A percentile compares a stretch with the other conserved stretches of the same genome.
Conservation (phyloP, 2,113 vertebrate genomes). For the Poeciliopsis turrubarensis region DNA sequence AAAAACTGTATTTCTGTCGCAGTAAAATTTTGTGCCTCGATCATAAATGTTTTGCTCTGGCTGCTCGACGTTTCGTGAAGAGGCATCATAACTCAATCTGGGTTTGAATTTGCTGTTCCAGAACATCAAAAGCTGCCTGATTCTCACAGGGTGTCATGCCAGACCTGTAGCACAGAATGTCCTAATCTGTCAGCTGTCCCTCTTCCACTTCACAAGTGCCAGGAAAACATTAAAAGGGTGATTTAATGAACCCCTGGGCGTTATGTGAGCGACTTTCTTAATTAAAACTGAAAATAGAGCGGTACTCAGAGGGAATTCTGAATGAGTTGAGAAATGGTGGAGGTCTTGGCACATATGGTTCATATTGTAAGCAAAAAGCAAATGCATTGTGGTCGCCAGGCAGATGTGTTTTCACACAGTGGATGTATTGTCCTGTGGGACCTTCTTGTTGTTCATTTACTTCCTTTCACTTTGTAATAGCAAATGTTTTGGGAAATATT, state of each 20-base stretch:
- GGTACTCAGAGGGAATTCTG: background rate
- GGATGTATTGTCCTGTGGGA: constrained; percentile 40
- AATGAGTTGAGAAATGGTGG: constrained; percentile 5
- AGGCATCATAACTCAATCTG: constrained; percentile 39
- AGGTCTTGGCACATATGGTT: constrained; percentile 46
- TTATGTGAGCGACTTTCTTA: constrained; percentile 1
- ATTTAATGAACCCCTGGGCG: constrained; percentile 5
- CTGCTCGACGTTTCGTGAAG: constrained; percentile 22
- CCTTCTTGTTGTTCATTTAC: constrained; percentile 16
- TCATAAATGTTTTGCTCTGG: constrained; percentile 28
- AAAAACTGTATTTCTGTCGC: too few relatives aligned
- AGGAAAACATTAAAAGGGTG: constrained; percentile 11
- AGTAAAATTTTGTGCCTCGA: background rate
- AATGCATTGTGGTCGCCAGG: constrained; percentile 25
- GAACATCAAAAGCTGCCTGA: constrained; percentile 47
- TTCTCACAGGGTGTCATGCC: constrained; percentile 48
- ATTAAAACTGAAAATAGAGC: background rate
- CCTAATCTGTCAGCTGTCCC: constrained; percentile 20
- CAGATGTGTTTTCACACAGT: constrained; percentile 40
- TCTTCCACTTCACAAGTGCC: background rate
- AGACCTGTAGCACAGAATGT: constrained; percentile 33
- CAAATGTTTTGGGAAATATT: constrained; percentile 9
- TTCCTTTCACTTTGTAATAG: constrained; percentile 25
- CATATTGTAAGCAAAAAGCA: constrained; percentile 33
- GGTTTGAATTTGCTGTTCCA: constrained; percentile 27